Evolutionary conservation across 2,888 invertebrate species (phyloP).

Genomic region (Cerastoderma edule): DNA sequence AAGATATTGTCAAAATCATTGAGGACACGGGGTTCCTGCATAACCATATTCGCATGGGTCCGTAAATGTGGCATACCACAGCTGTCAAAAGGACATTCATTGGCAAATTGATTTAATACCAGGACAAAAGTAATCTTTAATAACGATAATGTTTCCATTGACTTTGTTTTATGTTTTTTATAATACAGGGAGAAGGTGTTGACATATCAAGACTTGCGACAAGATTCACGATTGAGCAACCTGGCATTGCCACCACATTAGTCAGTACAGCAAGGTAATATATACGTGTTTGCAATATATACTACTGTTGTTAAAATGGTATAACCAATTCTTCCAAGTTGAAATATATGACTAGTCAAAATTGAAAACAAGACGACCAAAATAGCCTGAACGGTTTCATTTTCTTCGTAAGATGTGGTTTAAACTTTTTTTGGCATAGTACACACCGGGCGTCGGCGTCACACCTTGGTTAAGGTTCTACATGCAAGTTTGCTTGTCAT

Average conservation of each 20-base stretch:
- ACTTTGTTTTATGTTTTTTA: background rate
- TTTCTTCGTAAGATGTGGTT: background rate
- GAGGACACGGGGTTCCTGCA: too few species aligned
- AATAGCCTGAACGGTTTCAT: background rate
- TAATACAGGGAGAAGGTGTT: conserved; percentile 73
- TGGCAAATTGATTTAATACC: too few species aligned
- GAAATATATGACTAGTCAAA: background rate
- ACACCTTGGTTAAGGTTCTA: too few species aligned
- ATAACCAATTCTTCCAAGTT: background rate
- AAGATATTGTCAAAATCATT: too few species aligned
- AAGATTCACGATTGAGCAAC: conserved; percentile 84
- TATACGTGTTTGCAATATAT: background rate
- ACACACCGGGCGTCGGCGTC: too few species aligned
- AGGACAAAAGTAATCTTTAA: background rate
- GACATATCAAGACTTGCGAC: conserved; percentile 80
- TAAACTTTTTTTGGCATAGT: too few species aligned
- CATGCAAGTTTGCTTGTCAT: too few species aligned
- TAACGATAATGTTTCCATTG: background rate
- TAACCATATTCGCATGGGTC: too few species aligned
- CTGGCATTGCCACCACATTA: conserved; percentile 88
- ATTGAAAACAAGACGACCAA: background rate
- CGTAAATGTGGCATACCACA: too few species aligned
- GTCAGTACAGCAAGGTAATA: conserved; percentile 90
- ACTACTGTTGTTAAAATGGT: background rate
- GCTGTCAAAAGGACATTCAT: too few species aligned